phyloP scores from a whole-genome alignment of 2,888 invertebrate species.

The Caenorhabditis doughertyi region DNA sequence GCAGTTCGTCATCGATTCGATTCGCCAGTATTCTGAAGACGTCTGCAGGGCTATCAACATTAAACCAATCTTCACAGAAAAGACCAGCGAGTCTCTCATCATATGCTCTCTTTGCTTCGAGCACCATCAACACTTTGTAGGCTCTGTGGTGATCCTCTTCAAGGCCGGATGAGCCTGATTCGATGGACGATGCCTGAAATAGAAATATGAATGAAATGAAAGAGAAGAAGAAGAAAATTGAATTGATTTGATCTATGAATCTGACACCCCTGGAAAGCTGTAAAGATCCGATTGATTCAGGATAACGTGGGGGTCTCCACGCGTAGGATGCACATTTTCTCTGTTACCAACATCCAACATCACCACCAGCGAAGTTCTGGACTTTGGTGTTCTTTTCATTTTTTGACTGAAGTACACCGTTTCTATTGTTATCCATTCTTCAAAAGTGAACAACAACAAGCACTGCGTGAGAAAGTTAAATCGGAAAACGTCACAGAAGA shows the following conservation, averaged over 20 bases:
- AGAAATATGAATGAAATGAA: constrained; percentile 8
- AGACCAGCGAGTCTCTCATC: constrained; percentile 68
- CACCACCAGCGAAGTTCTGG: not conserved
- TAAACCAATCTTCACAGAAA: constrained; percentile 67
- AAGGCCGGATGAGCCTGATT: constrained; percentile 15
- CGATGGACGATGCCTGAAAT: constrained; percentile 41
- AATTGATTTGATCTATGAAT: constrained; percentile 21
- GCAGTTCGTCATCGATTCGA: constrained; percentile 20
- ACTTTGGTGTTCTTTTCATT: not conserved
- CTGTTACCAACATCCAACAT: constrained; percentile 2
- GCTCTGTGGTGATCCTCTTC: constrained; percentile 57
- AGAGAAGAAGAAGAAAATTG: too few relatives aligned
- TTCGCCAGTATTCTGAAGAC: constrained; percentile 49
- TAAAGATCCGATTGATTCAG: too few relatives aligned
- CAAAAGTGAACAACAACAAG: too few relatives aligned
- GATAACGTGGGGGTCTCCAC: too few relatives aligned
- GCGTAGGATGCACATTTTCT: not conserved
- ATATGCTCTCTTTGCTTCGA: constrained; percentile 69
- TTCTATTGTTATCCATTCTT: constrained; percentile 1
- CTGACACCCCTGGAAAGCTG: too few relatives aligned
- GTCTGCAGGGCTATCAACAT: constrained; percentile 70
- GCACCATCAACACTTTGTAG: constrained; percentile 60
- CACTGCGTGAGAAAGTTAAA: not conserved
- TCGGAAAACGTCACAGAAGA: not conserved
- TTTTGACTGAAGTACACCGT: not conserved